These are phyloP conservation scores for Rhamnusium bicolor DNA, from an alignment of 2,888 invertebrate genomes.

Conservation along the genomic window DNA sequence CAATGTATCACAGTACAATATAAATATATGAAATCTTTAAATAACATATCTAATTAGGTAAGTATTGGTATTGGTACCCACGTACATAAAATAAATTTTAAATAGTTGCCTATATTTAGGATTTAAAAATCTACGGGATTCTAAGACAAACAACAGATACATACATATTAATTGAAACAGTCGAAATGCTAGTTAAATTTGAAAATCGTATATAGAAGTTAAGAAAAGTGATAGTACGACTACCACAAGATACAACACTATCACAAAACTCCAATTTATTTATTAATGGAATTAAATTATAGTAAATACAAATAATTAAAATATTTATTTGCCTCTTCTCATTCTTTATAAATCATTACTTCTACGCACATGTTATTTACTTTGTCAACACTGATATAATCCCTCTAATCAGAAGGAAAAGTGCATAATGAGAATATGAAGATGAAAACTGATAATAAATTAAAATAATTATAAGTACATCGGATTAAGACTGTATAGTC, in stretches of 20 bases:
- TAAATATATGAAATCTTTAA: constrained; percentile 26
- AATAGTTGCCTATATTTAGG: neutral
- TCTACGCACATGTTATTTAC: neutral
- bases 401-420: neutral
- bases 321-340: neutral
- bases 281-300: neutral
- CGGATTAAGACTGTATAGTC: neutral
- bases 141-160: neutral
- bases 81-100: neutral
- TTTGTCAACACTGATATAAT: neutral
- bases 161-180: neutral
- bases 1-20: constrained; percentile 34
- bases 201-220: neutral
- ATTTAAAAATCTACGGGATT: neutral
- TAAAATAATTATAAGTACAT: constrained; percentile 1
- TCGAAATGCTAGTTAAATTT: neutral
- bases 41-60: neutral
- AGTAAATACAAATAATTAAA: neutral
- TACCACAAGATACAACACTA: neutral
- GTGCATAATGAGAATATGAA: neutral
- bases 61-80: neutral
- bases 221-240: neutral
- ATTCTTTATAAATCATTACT: neutral
- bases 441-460: neutral
- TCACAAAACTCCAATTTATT: neutral